A percentile compares a stretch with the other conserved stretches of the same genome.
Evolutionary conservation across 2,797 vertebrate species (phyloP).

Genomic region (Argyrosomus regius): DNA sequence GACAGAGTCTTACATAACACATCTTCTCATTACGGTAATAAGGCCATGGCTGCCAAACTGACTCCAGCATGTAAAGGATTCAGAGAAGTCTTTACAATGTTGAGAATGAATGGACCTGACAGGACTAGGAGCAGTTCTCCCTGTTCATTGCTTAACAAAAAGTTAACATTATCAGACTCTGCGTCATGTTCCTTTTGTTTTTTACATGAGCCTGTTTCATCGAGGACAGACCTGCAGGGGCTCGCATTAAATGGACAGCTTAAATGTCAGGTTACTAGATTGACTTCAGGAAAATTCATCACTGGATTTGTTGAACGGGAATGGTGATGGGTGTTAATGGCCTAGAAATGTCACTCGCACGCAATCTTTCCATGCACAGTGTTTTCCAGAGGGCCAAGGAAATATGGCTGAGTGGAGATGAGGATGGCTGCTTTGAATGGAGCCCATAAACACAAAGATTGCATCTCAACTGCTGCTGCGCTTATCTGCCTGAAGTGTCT

Average conservation of each 20-base stretch:
- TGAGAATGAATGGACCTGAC: conserved; percentile 19
- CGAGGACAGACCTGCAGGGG: conserved; percentile 45
- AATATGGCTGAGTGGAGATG: conserved; percentile 37
- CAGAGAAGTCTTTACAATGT: conserved; percentile 16
- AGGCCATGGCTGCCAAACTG: conserved; percentile 1
- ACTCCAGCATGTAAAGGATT: conserved; percentile 19
- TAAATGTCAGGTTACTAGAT: conserved; percentile 75
- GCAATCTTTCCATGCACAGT: conserved; percentile 36
- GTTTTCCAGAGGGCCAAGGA: conserved; percentile 40
- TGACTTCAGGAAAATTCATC: conserved; percentile 67
- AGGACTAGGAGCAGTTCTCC: neutral
- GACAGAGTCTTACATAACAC: conserved; percentile 24
- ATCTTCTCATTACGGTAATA: conserved; percentile 31
- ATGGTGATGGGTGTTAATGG: conserved; percentile 63
- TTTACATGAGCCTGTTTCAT: conserved; percentile 29
- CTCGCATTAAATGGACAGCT: conserved; percentile 51
- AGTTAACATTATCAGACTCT: conserved; percentile 20
- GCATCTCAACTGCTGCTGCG: conserved; percentile 34
- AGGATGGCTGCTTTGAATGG: conserved; percentile 32
- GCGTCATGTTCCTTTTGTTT: conserved; percentile 56
- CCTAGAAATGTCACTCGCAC: conserved; percentile 76
- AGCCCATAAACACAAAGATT: conserved; percentile 52
- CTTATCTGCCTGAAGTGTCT: conserved; percentile 54
- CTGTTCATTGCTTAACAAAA: conserved; percentile 31
- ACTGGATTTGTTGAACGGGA: conserved; percentile 33